Evolutionary conservation across 2,797 vertebrate species (phyloP), one percentile per base, ranked within the genome.

Genomic region (Vipera latastei): DNA sequence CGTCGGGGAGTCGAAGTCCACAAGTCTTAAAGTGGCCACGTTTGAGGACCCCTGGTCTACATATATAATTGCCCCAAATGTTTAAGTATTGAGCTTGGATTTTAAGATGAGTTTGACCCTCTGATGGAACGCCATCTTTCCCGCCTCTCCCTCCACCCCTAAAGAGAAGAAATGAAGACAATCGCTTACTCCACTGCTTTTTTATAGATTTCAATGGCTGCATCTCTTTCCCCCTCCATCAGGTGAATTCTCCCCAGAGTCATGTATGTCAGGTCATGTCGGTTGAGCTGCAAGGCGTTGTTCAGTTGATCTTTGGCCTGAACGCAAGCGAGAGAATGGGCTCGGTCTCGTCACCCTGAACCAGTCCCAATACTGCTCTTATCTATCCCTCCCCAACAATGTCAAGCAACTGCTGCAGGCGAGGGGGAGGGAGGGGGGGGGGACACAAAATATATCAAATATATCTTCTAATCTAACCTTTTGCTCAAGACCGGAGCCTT

Each of bases 171-270:
- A 93, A 88, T 28, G 89, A 25, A 51, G 55, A 8, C 26, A 94
- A 57, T 44, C 26, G 95, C 99, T 98, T 97, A 99, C 99, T 99
- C 98, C 86, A 99, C 97, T 0, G 98, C 99, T 90, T 97, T 98
- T 97, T 98, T 98, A 88, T 99, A 99, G 95, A 99, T 98, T 63
- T 99, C 98, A 0, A 99, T 98, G 95, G 99, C 99, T 94, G 98
- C 98, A 91, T 99, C 98, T 0, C 95, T 96, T 53, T 99, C 96
- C 89, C 99, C 99, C 89, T 98, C 98, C 97, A 99, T 93, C 59
- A 99, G 91, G 93, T 98, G 98, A 92, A 99, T 98, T 95, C 99
- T 99, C 86, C 99, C 99, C 61, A 99, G 98, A 98, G 98, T 99
- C 96, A 98, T 97, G 95, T 98, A 99, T 5, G 98, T 99, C 97